A percentile compares a stretch with the other conserved stretches of the same genome.
Evolutionary conservation across 2,888 invertebrate species (phyloP).

Genomic region (Tachystola acroxantha): DNA sequence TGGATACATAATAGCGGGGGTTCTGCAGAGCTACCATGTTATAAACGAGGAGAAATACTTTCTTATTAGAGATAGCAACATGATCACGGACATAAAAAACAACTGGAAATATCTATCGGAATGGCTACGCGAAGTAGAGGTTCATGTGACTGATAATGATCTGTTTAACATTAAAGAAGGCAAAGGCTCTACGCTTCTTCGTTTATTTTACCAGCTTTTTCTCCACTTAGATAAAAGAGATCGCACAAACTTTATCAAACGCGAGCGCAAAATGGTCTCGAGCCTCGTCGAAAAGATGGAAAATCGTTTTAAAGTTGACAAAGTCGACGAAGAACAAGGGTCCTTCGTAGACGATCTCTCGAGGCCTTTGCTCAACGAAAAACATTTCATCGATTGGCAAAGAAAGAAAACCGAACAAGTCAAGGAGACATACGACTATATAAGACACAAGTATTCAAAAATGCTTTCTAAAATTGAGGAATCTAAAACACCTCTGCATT

Average conservation of each 20-base stretch:
- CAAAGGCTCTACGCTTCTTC: constrained; percentile 67
- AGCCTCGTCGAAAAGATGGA: constrained; percentile 53
- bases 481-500: constrained; percentile 29
- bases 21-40: constrained; percentile 78
- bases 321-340: constrained; percentile 42
- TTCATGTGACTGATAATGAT: constrained; percentile 59
- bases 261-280: constrained; percentile 62
- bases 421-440: constrained; percentile 57
- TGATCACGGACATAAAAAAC: constrained; percentile 54
- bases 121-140: constrained; percentile 74
- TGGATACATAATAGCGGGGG: constrained; percentile 74
- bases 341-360: constrained; percentile 58
- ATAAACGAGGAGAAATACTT: constrained; percentile 76
- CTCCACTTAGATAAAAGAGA: constrained; percentile 78
- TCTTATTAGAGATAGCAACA: constrained; percentile 56
- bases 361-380: constrained; percentile 60
- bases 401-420: constrained; percentile 64
- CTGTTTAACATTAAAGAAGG: constrained; percentile 68
- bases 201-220: constrained; percentile 80
- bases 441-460: constrained; percentile 61
- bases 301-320: constrained; percentile 52
- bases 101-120: constrained; percentile 71
- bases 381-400: constrained; percentile 78
- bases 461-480: constrained; percentile 48
- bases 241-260: constrained; percentile 71